Evolutionary conservation across 2,113 vertebrate species (phyloP), one percentile per base, ranked within the genome.

Genomic region (Scortum barcoo): DNA sequence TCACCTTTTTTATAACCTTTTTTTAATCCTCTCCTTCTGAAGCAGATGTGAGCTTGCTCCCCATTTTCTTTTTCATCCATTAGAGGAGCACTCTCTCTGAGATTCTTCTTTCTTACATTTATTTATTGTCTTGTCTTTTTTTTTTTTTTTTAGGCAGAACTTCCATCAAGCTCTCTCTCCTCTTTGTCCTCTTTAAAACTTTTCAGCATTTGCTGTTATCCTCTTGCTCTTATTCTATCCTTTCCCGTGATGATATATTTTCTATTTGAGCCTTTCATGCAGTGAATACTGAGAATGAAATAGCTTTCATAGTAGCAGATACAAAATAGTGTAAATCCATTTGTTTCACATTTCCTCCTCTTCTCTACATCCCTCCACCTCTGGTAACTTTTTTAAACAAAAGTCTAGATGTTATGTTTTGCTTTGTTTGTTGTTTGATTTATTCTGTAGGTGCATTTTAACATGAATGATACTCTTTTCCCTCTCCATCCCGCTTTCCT

Each of bases 151-250:
- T 20, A 51, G 46, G 6, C 50, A 48, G 7, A 60, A n/a, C 40
- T 58, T 86, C 65, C 78, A 76, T 81, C 54, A 72, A 38, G 48
- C 57, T 76, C 48, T 42, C 36, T 61, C 8, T 40, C 38, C 56
- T 38, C 40, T 54, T 67, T 38, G 2, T 36, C 16, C 70, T 67
- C 16, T 26, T 56, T 26, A 24, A 78, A 72, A 54, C 54, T 30
- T 67, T 72, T 65, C 14, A 17, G 28, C 16, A 58, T 56, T 69
- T 44, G 42, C 56, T 78, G 0, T 30, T 33, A 17, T 36, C 14
- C 20, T 17, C 10, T 69, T 36, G 17, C 57, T 62, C 22, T 44
- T 71, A 6, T 51, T 36, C 42, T 24, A 2, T 74, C 72, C 57
- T 28, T 14, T 57, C 28, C 22, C 0, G 1, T 53, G n/a, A 70